These are phyloP conservation scores for Indicator indicator DNA, from an alignment of 2,113 vertebrate genomes.

Conservation along the genomic window DNA sequence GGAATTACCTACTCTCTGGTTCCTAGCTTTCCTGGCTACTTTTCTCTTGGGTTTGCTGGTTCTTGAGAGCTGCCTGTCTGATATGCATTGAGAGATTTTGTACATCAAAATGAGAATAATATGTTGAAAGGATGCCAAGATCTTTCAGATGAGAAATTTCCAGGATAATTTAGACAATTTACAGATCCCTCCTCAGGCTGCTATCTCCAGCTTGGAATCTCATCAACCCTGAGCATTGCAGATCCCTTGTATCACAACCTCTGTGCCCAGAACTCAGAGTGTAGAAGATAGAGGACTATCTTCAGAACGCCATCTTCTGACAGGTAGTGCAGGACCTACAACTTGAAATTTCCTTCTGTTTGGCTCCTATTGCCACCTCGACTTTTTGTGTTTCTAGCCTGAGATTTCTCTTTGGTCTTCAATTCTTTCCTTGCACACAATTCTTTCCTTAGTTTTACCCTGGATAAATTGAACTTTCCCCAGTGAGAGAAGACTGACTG, in stretches of 20 bases:
- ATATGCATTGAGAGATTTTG: neutral
- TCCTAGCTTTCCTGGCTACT: neutral
- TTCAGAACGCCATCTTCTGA: neutral
- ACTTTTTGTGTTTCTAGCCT: neutral
- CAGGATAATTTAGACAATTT: neutral
- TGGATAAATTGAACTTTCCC: neutral
- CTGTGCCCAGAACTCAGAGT: neutral
- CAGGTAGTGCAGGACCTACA: neutral
- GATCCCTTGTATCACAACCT: neutral
- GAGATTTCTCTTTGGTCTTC: neutral
- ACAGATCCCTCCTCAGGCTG: neutral
- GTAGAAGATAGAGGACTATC: neutral
- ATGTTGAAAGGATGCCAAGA: neutral
- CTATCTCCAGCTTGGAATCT: neutral
- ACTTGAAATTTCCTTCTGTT: neutral
- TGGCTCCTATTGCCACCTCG: neutral
- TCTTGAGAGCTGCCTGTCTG: neutral
- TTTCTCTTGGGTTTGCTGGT: neutral
- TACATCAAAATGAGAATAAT: neutral
- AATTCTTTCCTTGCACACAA: neutral
- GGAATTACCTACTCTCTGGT: neutral
- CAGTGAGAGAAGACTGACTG: neutral
- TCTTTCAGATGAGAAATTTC: neutral
- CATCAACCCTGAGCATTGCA: neutral
- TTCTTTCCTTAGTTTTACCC: neutral